phyloP scores from a whole-genome alignment of 1,140 invertebrate species.

The Drosophila ironensis region DNA sequence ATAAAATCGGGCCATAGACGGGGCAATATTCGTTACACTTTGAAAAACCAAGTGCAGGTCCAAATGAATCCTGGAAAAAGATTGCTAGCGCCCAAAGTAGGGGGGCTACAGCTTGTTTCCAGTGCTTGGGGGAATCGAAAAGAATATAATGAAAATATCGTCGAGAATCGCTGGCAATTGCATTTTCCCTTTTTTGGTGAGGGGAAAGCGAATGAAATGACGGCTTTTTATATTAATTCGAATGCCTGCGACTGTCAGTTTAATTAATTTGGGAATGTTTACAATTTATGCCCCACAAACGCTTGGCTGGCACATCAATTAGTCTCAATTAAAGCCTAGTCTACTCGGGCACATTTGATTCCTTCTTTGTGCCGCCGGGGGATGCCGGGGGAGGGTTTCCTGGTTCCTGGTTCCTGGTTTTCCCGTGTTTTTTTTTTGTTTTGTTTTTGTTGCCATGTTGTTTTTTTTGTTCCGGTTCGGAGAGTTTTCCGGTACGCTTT shows the following conservation, averaged over 20 bases:
- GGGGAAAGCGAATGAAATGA: not conserved
- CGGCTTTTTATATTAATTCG: constrained; percentile 25
- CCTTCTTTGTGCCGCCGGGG: not conserved
- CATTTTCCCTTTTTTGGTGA: not conserved
- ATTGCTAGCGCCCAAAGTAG: too few relatives aligned
- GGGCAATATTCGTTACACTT: not conserved
- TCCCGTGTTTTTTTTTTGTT: too few relatives aligned
- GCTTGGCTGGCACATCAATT: constrained; percentile 12
- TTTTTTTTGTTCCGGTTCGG: too few relatives aligned
- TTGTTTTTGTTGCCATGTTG: too few relatives aligned
- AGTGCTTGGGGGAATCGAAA: too few relatives aligned
- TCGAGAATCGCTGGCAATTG: not conserved
- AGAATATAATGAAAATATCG: constrained; percentile 1
- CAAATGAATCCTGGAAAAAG: not conserved
- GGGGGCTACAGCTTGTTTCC: too few relatives aligned
- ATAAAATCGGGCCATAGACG: constrained; percentile 28
- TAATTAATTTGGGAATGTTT: constrained; percentile 47
- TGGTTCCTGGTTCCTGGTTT: too few relatives aligned
- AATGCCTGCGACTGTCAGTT: constrained; percentile 32
- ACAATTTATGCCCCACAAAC: constrained; percentile 18
- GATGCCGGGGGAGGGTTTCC: not conserved
- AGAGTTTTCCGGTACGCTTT: not conserved
- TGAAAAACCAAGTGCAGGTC: not conserved
- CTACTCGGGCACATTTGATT: constrained; percentile 16
- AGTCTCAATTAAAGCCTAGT: constrained; percentile 29